phyloP scores from a whole-genome alignment of 2,113 vertebrate species.

The Puma concolor region DNA sequence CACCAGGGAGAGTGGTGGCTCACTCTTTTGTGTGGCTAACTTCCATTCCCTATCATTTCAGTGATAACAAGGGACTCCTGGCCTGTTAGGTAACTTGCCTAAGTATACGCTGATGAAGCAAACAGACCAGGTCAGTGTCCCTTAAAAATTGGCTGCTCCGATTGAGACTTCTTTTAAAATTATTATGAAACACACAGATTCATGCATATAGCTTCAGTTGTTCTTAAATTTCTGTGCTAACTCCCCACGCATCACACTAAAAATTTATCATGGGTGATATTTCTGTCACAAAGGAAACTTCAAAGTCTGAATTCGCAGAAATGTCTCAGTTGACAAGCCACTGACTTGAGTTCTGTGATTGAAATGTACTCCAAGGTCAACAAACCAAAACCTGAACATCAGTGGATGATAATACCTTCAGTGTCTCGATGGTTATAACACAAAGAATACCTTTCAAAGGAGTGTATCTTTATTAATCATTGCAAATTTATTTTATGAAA shows the following conservation, averaged over 20 bases:
- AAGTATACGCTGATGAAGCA: neutral
- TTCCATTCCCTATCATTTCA: neutral
- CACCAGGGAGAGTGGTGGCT: neutral
- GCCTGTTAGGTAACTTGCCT: neutral
- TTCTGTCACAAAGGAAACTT: conserved; percentile 39
- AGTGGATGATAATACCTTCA: neutral
- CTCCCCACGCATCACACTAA: neutral
- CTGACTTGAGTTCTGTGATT: conserved; percentile 22
- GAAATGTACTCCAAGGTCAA: conserved; percentile 51
- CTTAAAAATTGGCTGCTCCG: conserved; percentile 44
- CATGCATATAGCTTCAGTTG: conserved; percentile 49
- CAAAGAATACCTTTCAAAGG: conserved; percentile 20
- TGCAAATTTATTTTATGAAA: neutral
- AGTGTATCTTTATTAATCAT: conserved; percentile 22
- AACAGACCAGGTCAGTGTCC: neutral
- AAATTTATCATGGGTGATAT: conserved; percentile 27
- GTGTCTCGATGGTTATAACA: neutral
- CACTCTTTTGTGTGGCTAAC: neutral
- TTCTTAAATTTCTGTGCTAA: neutral
- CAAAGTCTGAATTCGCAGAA: conserved; percentile 61
- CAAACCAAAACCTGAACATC: conserved; percentile 30
- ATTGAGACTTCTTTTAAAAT: conserved; percentile 41
- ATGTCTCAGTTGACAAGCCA: neutral
- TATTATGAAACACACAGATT: neutral
- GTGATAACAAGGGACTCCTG: neutral